phyloP scores from a whole-genome alignment of 2,113 vertebrate species.

The Vimba vimba region DNA sequence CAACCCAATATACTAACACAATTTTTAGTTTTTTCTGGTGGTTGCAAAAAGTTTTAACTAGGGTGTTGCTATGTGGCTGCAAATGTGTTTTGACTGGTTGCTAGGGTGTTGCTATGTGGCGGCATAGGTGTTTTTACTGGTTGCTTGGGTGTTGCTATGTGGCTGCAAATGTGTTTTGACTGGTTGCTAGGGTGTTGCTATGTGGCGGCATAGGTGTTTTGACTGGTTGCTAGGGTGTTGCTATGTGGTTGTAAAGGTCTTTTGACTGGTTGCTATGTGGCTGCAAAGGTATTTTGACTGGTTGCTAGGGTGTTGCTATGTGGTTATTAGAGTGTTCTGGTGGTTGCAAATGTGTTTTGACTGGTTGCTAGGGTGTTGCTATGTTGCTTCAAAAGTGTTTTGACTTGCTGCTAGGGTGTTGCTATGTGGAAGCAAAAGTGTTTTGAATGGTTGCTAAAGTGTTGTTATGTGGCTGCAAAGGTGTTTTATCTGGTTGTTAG shows the following conservation, averaged over 20 bases:
- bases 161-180: neutral
- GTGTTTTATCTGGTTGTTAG: neutral
- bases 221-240: neutral
- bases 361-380: neutral
- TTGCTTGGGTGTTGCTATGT: neutral
- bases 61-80: neutral
- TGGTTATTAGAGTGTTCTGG: too few species aligned
- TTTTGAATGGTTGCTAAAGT: neutral
- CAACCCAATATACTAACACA: neutral
- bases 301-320: neutral
- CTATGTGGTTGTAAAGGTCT: neutral
- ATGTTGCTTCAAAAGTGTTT: neutral
- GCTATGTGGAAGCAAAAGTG: neutral
- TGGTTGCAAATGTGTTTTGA: neutral
- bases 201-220: neutral
- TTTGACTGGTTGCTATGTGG: neutral
- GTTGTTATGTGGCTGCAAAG: neutral
- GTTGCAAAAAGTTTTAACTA: neutral
- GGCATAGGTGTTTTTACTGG: neutral
- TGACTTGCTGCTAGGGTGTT: neutral
- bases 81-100: neutral
- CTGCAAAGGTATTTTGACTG: too few species aligned
- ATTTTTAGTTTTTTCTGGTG: too few species aligned
- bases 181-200: too few species aligned
- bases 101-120: neutral